phyloP scores from a whole-genome alignment of 2,797 vertebrate genomes.

The Phoxinus dragarum region DNA sequence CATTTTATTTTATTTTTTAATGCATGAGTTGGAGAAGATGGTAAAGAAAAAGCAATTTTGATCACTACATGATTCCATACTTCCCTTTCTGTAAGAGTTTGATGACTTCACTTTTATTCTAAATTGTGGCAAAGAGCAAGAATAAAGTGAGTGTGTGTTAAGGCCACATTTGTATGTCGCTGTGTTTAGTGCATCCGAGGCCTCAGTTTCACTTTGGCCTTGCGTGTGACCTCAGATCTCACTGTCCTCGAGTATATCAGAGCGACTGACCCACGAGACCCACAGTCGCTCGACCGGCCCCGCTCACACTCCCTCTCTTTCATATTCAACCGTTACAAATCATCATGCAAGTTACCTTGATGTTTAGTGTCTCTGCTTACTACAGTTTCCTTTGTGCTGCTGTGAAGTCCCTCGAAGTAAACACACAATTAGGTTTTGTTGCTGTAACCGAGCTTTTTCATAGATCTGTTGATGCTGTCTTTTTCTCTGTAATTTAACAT shows the following conservation, averaged over 20 bases:
- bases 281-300: not conserved
- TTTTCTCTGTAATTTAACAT: not conserved
- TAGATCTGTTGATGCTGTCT: not conserved
- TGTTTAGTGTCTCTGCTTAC: not conserved
- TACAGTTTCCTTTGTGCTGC: not conserved
- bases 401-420: not conserved
- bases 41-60: not conserved
- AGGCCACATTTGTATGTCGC: not conserved
- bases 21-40: not conserved
- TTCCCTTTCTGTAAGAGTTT: not conserved
- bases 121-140: not conserved
- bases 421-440: not conserved
- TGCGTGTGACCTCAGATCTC: constrained; percentile 15
- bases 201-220: not conserved
- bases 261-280: not conserved
- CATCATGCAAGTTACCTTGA: not conserved
- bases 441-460: not conserved
- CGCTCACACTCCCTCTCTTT: not conserved
- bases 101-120: not conserved
- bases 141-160: not conserved
- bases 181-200: not conserved
- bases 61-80: not conserved
- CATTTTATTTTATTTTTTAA: not conserved
- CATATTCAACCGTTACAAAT: not conserved
- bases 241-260: not conserved